Conservation (phyloP, 23 tunicate genomes). For the Ciona savignyi region DNA sequence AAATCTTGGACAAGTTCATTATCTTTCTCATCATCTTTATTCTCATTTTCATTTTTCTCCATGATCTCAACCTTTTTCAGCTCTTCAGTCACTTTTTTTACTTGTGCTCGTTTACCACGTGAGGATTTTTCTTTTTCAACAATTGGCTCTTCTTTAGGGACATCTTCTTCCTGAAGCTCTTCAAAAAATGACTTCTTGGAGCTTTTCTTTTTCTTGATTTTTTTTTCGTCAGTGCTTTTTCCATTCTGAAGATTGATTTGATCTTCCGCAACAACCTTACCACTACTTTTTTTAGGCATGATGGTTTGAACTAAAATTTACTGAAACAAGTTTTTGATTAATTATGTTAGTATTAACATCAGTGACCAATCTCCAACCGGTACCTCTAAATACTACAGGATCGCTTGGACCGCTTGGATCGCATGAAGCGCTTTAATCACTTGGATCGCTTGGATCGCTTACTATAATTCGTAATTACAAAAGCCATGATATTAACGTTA, state of each 20-base stretch:
- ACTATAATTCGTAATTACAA: no score
- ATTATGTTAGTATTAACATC: no score
- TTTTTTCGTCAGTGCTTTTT: neutral
- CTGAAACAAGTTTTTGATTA: no score
- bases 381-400: no score
- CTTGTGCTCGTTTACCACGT: constrained; percentile 8
- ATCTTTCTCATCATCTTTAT: constrained; percentile 10
- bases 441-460: no score
- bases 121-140: constrained; percentile 20
- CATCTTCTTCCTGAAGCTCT: constrained; percentile 62
- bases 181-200: constrained; percentile 84
- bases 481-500: no score
- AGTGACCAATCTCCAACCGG: no score
- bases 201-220: constrained; percentile 28
- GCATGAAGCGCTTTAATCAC: no score
- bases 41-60: constrained; percentile 11
- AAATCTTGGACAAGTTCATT: constrained; percentile 74
- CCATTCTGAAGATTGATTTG: neutral
- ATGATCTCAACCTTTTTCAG: neutral
- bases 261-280: no score
- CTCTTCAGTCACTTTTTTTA: neutral
- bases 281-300: no score
- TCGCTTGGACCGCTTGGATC: no score
- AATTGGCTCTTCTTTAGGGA: constrained; percentile 8
- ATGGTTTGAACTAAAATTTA: no score